Conservation (phyloP, 2,113 vertebrate species). For the Dromas ardeola region DNA sequence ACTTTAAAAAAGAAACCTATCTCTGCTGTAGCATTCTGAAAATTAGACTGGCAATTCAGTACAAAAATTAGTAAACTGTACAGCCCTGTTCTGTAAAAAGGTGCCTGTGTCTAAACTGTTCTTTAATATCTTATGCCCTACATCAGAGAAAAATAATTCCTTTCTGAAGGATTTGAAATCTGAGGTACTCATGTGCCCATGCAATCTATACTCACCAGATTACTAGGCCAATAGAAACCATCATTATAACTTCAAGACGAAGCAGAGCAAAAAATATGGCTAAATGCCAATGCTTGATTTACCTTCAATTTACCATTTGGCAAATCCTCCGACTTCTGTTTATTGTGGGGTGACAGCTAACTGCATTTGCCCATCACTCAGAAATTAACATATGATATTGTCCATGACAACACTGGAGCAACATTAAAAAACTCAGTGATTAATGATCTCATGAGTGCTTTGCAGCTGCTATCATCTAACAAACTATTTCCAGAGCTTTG, state of each 20-base stretch:
- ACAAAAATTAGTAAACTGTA: neutral
- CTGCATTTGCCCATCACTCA: neutral
- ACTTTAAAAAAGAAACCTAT: neutral
- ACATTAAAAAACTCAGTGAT: slow-evolving; percentile 2
- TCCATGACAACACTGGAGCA: neutral
- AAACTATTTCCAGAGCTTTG: slow-evolving; percentile 5
- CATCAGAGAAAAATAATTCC: neutral
- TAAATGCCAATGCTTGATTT: neutral
- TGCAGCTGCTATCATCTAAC: slow-evolving; percentile 1
- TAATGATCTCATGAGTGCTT: neutral
- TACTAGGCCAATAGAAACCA: neutral
- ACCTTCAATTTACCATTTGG: slow-evolving; percentile 10
- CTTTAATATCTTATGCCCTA: neutral
- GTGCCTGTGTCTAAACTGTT: neutral
- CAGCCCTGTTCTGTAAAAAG: neutral
- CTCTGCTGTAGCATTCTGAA: neutral
- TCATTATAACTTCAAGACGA: neutral
- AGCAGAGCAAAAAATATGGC: neutral
- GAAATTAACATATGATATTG: neutral
- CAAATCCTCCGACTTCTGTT: neutral
- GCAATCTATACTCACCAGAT: neutral
- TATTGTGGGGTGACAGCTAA: neutral
- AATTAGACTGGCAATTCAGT: neutral
- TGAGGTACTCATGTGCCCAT: neutral
- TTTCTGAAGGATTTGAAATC: neutral